Conservation (phyloP, 2,797 vertebrate species). For the Poeciliopsis presidionis region DNA sequence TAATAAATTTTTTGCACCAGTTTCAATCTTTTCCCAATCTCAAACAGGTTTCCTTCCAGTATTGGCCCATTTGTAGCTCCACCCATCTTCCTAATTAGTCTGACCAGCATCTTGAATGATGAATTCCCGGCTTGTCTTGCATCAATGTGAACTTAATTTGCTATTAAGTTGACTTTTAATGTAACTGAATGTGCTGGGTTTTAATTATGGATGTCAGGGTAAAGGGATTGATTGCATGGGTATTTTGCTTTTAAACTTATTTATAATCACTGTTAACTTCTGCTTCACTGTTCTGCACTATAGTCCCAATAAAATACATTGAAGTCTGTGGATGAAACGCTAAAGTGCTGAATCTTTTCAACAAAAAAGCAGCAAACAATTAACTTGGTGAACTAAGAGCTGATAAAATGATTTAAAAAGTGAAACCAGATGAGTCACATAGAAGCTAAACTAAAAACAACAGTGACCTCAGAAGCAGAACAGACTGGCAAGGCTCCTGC, state of each 20-base stretch:
- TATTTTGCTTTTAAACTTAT: not conserved
- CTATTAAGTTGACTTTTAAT: not conserved
- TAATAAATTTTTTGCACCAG: not conserved
- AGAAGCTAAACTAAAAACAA: constrained; percentile 12
- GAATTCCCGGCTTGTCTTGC: not conserved
- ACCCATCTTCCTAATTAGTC: not conserved
- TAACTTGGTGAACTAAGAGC: constrained; percentile 19
- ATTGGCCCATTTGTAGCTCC: not conserved
- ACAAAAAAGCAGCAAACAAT: constrained; percentile 17
- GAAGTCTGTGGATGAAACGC: not conserved
- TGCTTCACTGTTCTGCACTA: not conserved
- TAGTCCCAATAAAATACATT: not conserved
- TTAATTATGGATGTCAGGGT: not conserved
- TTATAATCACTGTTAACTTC: not conserved
- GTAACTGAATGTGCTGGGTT: not conserved
- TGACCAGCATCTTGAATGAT: not conserved
- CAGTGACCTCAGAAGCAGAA: constrained; percentile 24
- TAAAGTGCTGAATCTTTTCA: not conserved
- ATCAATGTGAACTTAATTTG: not conserved
- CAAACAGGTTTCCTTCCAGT: not conserved
- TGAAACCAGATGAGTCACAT: constrained; percentile 3
- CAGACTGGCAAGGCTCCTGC: constrained; percentile 23
- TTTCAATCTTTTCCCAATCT: not conserved
- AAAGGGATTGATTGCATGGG: not conserved
- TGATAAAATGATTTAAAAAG: constrained; percentile 42